Conservation (phyloP, 2,797 vertebrate species). For the Eulemur coronatus region DNA sequence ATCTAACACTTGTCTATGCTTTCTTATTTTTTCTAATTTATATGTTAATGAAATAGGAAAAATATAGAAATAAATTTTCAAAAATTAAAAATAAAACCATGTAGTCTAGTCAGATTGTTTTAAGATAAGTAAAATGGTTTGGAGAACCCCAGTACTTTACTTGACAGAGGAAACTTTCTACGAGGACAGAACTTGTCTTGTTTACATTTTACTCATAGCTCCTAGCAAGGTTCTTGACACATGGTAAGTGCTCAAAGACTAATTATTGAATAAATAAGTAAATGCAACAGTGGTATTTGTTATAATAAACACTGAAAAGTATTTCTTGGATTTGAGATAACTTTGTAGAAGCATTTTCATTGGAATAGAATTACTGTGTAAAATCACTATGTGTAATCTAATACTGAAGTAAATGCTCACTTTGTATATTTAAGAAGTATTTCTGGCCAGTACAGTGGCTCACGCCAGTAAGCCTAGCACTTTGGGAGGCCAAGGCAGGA, state of each 20-base stretch:
- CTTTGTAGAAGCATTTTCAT: not conserved
- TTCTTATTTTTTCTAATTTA: not conserved
- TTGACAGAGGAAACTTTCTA: not conserved
- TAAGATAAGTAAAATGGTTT: not conserved
- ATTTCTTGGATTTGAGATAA: not conserved
- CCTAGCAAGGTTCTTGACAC: not conserved
- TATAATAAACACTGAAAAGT: not conserved
- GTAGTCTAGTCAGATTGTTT: not conserved
- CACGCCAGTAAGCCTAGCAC: too few relatives aligned
- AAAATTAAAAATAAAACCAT: not conserved
- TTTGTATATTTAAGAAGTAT: conserved; percentile 12
- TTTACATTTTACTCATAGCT: not conserved
- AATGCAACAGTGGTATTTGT: not conserved
- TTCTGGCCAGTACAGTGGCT: not conserved
- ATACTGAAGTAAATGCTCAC: not conserved
- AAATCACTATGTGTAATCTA: not conserved
- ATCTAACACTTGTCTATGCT: not conserved
- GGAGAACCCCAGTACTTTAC: not conserved
- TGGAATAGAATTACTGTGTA: not conserved
- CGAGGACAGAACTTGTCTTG: not conserved
- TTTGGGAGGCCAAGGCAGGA: too few relatives aligned
- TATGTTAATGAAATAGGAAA: not conserved
- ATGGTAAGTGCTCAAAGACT: not conserved
- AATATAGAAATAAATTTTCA: not conserved
- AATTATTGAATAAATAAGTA: not conserved